Base-by-base conservation (phyloP, 2,113 vertebrate genomes). In the Brachionichthys hirsutus region DNA sequence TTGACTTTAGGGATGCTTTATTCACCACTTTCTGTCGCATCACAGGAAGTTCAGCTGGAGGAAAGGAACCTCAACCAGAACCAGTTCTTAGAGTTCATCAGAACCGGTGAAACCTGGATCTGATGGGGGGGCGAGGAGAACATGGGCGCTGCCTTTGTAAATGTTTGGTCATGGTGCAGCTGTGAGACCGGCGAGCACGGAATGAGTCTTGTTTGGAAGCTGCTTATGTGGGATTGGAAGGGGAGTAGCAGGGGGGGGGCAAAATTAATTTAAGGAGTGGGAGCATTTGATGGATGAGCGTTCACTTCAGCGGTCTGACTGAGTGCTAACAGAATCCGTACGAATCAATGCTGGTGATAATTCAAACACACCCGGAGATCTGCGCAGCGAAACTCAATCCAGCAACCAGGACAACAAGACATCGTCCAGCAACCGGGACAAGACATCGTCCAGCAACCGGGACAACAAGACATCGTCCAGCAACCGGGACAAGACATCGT, bases 131-230 rank as follows among this genome's bases (percentile, higher is more conserved):
- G 13, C 54, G 17, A 14, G 56, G 59, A 48, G 52, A 59, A 63
- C 63, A 48, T 71, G 57, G 68, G 70, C 45, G 16, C 14, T 65
- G 41, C 56, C 47, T 54, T 65, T 70, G 68, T 74, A 81, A 77
- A 85, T 77, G 79, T 86, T 80, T 82, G 76, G 83, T 82, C 48
- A 67, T 64, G 66, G 66, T 70, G 73, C 44, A 51, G 64, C 41
- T 44, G 14, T 66, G 50, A 75, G 62, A 78, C 58, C 67, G 79
- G 35, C 66, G 71, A 64, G 48, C 42, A 62, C 41, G 58, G 54
- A 71, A 19, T 38, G 44, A 43, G 43, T 59, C 18, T 42, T 47
- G 30, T 46, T 66, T 61, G 19, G 43, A 59, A 62, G 52, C 44
- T 44, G 50, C 24, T 49, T 54, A 34, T 73, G 34, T 62, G 45